Conservation (phyloP, 2,888 invertebrate genomes). For the Rhogogaster chlorosoma region DNA sequence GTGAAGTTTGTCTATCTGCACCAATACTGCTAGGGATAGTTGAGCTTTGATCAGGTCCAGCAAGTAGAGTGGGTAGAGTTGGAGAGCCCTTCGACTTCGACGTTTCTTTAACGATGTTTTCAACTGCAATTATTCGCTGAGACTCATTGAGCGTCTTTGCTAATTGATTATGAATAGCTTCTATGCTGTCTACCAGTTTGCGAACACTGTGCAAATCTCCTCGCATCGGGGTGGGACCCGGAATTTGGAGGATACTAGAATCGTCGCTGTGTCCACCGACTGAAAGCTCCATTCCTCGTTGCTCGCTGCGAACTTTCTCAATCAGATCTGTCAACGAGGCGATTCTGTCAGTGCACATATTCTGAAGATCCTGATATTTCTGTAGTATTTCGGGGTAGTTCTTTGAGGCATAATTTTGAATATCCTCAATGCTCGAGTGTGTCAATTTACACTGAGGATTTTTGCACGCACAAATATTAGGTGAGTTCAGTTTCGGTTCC, state of each 20-base stretch:
- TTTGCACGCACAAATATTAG: conserved; percentile 64
- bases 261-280: conserved; percentile 64
- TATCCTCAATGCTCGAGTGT: conserved; percentile 63
- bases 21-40: neutral
- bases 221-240: conserved; percentile 57
- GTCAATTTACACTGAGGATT: conserved; percentile 68
- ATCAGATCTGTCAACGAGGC: conserved; percentile 80
- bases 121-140: conserved; percentile 65
- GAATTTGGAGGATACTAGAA: conserved; percentile 64
- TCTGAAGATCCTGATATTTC: conserved; percentile 80
- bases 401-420: conserved; percentile 60
- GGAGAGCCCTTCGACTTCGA: neutral
- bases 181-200: conserved; percentile 69
- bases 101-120: conserved; percentile 31
- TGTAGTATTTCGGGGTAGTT: conserved; percentile 69
- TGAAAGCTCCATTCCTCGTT: conserved; percentile 69
- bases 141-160: conserved; percentile 70
- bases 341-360: conserved; percentile 80
- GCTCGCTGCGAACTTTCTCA: conserved; percentile 81
- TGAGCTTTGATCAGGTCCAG: conserved; percentile 1
- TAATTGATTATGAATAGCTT: conserved; percentile 69
- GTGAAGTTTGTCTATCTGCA: neutral
- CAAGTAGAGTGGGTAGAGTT: neutral
- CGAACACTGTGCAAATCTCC: conserved; percentile 64
- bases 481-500: conserved; percentile 24